Evolutionary conservation across 2,797 vertebrate genomes (phyloP), one percentile per base, ranked within the genome.

Genomic region (Dallia pectoralis): DNA sequence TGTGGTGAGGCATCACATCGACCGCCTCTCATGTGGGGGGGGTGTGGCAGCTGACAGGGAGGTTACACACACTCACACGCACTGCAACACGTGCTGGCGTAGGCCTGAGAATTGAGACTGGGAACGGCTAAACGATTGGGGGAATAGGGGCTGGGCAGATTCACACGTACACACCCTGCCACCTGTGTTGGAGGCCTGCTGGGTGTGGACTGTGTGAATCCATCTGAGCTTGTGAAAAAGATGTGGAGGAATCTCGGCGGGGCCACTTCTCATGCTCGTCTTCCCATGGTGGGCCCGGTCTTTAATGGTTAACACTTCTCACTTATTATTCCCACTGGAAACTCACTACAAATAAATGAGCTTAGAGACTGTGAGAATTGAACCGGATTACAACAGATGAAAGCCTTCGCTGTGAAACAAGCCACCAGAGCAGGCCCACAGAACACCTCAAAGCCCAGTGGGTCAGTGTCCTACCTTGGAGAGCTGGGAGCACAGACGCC

Each of bases 391-490:
- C 85, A 74, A 18, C 6, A 4, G 15, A 29, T 19, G 51, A 19
- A 56, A 62, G 64, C 53, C 25, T 27, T 70, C 67, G 67, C 65
- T 86, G 82, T 76, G 79, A 87, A 76, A 75, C 69, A 67, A 36
- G 69, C 68, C 67, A 73, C 86, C 53, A 83, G 74, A 47, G 53
- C 47, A 5, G 70, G 74, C 62, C 2, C 27, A 18, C 22, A 16
- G 7, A 32, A 63, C 61, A 0, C 16, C 7, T 6, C 6, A 19
- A 63, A 32, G 4, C 61, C 61, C 61, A 32, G 25, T 25, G 53
- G 2, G 53, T 63, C 62, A 63, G 62, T 18, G 61, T 63, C 89
- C 85, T 89, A 98, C 97, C 96, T 97, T 96, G 53, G 92, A 82
- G 67, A 94, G 73, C 4, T 93, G 92, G 73, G 92, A 92, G 80